Percentiles rank a stretch among this genome's conserved stretches.
phyloP scores from a whole-genome alignment of 2,113 vertebrate species.

The Bufo gargarizans region DNA sequence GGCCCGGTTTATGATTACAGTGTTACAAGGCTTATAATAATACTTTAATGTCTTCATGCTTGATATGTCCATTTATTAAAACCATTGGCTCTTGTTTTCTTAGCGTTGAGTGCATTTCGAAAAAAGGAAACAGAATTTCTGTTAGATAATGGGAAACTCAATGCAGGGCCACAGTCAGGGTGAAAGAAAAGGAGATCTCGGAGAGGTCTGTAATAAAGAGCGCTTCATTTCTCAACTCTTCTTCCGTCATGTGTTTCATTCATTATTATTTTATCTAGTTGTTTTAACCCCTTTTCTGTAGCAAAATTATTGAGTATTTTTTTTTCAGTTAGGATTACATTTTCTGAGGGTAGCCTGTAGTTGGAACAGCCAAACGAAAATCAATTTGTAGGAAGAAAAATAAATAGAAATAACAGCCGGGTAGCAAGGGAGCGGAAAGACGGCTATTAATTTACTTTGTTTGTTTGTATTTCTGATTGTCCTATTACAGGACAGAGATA shows the following conservation, averaged over 20 bases:
- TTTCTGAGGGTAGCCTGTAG: constrained; percentile 40
- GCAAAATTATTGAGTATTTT: constrained; percentile 37
- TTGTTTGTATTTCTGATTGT: constrained; percentile 42
- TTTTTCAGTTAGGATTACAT: constrained; percentile 48
- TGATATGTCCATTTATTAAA: constrained; percentile 32
- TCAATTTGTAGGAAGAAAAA: constrained; percentile 54
- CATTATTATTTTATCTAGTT: not conserved
- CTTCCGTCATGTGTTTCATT: not conserved
- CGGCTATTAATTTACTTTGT: constrained; percentile 7
- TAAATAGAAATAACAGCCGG: constrained; percentile 44
- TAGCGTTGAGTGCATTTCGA: not conserved
- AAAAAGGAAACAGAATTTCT: constrained; percentile 41
- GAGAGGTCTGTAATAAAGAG: not conserved
- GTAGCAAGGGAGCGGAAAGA: constrained; percentile 1
- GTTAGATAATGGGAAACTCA: constrained; percentile 39
- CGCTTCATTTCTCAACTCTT: not conserved
- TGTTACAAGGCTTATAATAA: constrained; percentile 24
- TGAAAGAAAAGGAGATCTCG: not conserved
- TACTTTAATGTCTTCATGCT: not conserved
- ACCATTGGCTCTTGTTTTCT: constrained; percentile 21
- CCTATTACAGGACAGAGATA: not conserved
- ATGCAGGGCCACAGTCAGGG: constrained; percentile 13
- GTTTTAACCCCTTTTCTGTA: constrained; percentile 8
- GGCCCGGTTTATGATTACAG: constrained; percentile 43
- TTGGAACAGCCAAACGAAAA: constrained; percentile 47